Conservation (phyloP, 1,140 invertebrate species). For the Pissodes strobi region DNA sequence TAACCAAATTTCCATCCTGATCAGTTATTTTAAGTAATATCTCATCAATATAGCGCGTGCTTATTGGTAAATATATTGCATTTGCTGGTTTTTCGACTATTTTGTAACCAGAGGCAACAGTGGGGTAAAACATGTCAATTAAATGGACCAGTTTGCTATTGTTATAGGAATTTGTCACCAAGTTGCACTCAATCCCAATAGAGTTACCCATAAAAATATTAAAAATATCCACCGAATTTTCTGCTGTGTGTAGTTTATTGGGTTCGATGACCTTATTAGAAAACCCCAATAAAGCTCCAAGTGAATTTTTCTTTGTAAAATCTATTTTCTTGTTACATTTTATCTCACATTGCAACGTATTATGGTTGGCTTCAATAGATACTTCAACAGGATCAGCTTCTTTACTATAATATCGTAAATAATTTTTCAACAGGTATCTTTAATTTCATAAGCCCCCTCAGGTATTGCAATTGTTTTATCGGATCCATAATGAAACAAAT, state of each 20-base stretch:
- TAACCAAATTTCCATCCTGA: constrained; percentile 2
- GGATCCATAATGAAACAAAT: too few relatives aligned
- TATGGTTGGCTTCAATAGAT: too few relatives aligned
- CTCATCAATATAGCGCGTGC: constrained; percentile 23
- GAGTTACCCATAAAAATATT: too few relatives aligned
- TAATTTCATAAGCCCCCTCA: too few relatives aligned
- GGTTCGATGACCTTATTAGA: neutral
- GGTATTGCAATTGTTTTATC: too few relatives aligned
- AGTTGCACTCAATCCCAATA: too few relatives aligned
- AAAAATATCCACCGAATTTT: neutral
- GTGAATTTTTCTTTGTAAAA: neutral
- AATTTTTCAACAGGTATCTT: neutral
- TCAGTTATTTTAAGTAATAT: constrained; percentile 31
- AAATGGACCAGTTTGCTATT: too few relatives aligned
- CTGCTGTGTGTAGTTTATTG: neutral
- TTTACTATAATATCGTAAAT: too few relatives aligned
- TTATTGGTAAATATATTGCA: constrained; percentile 10
- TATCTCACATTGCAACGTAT: neutral
- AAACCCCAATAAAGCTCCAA: neutral
- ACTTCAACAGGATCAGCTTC: neutral
- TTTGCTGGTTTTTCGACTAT: neutral
- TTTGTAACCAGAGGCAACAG: neutral
- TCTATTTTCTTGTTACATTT: neutral
- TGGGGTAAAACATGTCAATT: too few relatives aligned
- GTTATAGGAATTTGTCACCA: too few relatives aligned